phyloP scores from a whole-genome alignment of 2,888 invertebrate species.

The Ephialtes manifestator region DNA sequence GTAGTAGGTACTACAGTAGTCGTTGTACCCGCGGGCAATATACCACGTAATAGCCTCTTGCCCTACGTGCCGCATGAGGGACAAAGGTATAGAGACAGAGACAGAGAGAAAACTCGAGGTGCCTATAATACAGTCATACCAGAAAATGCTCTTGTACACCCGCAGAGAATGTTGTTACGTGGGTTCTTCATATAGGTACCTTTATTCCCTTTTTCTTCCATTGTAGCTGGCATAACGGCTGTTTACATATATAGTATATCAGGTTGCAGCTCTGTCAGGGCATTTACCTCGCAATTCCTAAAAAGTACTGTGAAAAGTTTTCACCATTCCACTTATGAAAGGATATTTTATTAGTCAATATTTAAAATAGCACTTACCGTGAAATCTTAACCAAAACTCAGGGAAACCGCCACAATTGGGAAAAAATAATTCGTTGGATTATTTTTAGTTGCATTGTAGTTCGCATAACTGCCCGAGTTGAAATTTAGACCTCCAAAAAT shows the following conservation, averaged over 20 bases:
- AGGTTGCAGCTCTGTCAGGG: not conserved
- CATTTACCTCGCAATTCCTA: not conserved
- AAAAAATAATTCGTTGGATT: too few species aligned
- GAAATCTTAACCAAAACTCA: too few species aligned
- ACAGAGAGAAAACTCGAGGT: slow-evolving; percentile 23
- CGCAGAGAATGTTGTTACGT: slow-evolving; percentile 33
- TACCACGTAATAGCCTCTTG: slow-evolving; percentile 56
- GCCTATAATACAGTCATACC: slow-evolving; percentile 26
- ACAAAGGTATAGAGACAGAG: not conserved
- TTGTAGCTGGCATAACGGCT: slow-evolving; percentile 7
- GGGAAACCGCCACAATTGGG: too few species aligned
- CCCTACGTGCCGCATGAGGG: slow-evolving; percentile 39
- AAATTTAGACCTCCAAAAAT: too few species aligned
- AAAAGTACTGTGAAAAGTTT: not conserved
- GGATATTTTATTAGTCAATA: too few species aligned
- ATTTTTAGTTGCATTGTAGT: too few species aligned
- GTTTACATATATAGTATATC: not conserved
- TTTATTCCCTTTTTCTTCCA: slow-evolving; percentile 16
- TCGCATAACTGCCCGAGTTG: too few species aligned
- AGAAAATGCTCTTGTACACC: slow-evolving; percentile 28
- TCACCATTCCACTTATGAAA: not conserved
- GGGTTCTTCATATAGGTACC: slow-evolving; percentile 11
- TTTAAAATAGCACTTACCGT: too few species aligned
- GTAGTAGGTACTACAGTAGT: slow-evolving; percentile 30
- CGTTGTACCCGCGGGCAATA: slow-evolving; percentile 47